Percentiles rank a stretch among this genome's conserved stretches.
These are phyloP conservation scores for Alectoris magna DNA, from an alignment of 2,797 vertebrate genomes.

Conservation along the genomic window DNA sequence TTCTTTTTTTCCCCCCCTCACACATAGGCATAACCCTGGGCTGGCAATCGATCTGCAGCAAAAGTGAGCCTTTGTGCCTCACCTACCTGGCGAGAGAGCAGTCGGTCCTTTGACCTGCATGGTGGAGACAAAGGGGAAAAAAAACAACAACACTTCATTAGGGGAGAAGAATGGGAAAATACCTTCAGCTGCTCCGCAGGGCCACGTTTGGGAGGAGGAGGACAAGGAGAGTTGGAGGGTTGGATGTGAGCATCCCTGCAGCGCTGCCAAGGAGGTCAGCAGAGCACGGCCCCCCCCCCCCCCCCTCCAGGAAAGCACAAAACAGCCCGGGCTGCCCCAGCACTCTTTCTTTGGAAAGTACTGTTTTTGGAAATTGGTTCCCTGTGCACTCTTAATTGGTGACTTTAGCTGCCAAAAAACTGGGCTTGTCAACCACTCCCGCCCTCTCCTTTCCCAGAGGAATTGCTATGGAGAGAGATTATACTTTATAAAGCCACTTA, in stretches of 20 bases:
- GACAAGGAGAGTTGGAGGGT: background rate
- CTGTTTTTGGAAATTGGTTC: slow-evolving; percentile 1
- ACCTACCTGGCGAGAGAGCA: slow-evolving; percentile 96
- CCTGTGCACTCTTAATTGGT: background rate
- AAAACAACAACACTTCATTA: background rate
- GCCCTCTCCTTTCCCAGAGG: background rate
- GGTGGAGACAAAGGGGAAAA: slow-evolving; percentile 36
- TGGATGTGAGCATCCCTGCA: background rate
- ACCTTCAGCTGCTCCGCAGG: background rate
- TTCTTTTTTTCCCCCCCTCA: background rate
- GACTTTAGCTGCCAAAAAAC: slow-evolving; percentile 26
- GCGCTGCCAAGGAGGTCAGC: background rate
- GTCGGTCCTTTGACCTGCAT: slow-evolving; percentile 93
- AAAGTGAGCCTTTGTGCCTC: slow-evolving; percentile 34
- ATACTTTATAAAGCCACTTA: background rate
- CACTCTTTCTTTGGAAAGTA: background rate
- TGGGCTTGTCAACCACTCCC: slow-evolving; percentile 26
- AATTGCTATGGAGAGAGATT: background rate
- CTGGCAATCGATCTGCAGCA: background rate
- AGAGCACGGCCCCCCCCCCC: background rate
- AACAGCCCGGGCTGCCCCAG: background rate
- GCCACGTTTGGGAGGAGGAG: background rate
- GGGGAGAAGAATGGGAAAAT: background rate
- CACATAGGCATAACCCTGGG: background rate
- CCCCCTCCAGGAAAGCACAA: background rate